phyloP scores from a whole-genome alignment of 1,140 invertebrate species.

The Cherax destructor region DNA sequence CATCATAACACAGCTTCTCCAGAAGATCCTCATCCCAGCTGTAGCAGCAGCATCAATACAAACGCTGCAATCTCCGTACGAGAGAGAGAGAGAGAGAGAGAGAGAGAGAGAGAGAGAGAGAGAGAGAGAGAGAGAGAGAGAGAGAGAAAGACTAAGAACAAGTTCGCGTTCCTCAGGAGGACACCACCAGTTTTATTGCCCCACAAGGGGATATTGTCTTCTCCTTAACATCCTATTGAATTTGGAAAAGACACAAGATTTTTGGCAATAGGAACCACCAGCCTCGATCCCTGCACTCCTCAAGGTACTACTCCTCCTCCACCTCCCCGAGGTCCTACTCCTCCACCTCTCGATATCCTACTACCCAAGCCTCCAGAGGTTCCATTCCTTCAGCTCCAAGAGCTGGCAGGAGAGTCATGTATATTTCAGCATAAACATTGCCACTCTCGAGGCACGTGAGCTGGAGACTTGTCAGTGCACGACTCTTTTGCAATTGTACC shows the following conservation, averaged over 20 bases:
- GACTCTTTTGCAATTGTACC: no score
- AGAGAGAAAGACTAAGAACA: no score
- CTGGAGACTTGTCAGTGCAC: no score
- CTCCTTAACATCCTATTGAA: slow-evolving; percentile 3
- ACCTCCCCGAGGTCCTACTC: background rate
- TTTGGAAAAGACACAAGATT: background rate
- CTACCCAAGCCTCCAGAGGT: background rate
- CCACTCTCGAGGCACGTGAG: no score
- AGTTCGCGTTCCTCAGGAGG: background rate
- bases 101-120: background rate
- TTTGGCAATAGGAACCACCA: background rate
- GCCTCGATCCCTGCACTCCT: background rate
- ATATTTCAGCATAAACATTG: no score
- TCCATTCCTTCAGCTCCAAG: no score
- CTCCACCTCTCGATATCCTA: background rate
- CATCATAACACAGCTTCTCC: background rate
- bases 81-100: background rate
- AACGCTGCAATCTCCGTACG: no score
- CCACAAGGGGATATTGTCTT: background rate
- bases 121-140: background rate
- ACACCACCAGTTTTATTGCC: background rate
- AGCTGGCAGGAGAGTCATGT: no score
- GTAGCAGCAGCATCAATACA: background rate
- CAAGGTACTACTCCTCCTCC: background rate
- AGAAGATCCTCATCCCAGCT: no score